These are phyloP conservation scores for Chironomus riparius DNA, from an alignment of 2,888 invertebrate species.

Conservation along the genomic window DNA sequence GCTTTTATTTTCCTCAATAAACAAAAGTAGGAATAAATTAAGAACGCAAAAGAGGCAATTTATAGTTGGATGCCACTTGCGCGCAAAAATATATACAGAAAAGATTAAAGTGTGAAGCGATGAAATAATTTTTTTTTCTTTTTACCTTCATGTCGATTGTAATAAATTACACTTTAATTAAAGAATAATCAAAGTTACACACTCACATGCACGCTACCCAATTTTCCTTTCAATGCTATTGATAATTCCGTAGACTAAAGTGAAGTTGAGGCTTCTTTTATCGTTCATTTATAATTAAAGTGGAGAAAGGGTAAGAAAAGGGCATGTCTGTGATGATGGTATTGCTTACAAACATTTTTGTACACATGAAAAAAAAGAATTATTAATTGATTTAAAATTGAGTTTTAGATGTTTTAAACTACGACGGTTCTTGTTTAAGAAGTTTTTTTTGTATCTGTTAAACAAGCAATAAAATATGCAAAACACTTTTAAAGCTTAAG, in stretches of 20 bases:
- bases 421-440: too few species aligned
- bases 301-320: neutral
- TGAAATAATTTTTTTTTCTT: too few species aligned
- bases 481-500: too few species aligned
- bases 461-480: too few species aligned
- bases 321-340: too few species aligned
- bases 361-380: too few species aligned
- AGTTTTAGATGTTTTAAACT: too few species aligned
- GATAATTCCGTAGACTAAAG: neutral
- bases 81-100: neutral
- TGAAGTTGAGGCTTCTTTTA: neutral
- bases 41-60: too few species aligned
- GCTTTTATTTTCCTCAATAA: neutral
- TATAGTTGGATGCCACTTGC: neutral
- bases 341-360: too few species aligned
- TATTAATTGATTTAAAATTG: too few species aligned
- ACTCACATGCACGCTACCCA: constrained; percentile 12
- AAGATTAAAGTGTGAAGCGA: neutral
- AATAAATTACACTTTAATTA: constrained; percentile 23
- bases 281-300: neutral
- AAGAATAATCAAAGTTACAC: constrained; percentile 23
- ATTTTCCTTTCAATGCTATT: neutral
- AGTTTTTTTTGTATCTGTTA: too few species aligned
- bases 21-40: too few species aligned
- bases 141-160: neutral